A percentile compares a stretch with the other conserved stretches of the same genome.
These are phyloP conservation scores for Limnephilus auricula DNA, from an alignment of 2,888 invertebrate species.

Conservation along the genomic window DNA sequence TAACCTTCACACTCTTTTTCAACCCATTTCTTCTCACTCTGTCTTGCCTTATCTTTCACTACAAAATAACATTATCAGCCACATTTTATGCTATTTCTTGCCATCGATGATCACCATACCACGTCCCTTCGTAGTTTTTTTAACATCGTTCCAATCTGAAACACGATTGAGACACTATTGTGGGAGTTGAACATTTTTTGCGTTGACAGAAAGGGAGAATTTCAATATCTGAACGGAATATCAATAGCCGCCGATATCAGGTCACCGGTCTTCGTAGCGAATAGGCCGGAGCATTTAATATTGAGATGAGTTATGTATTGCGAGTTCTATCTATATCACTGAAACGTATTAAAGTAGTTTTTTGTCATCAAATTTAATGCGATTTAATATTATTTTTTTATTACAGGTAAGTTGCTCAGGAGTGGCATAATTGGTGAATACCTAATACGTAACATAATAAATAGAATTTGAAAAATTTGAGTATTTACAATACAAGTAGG, in stretches of 20 bases:
- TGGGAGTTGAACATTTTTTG: constrained; percentile 29
- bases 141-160: constrained; percentile 18
- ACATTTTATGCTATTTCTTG: not conserved
- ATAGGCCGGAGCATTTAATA: not conserved
- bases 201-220: constrained; percentile 38
- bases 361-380: too few relatives aligned
- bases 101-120: not conserved
- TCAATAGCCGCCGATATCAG: constrained; percentile 8
- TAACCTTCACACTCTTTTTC: too few relatives aligned
- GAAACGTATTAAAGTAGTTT: not conserved
- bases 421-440: too few relatives aligned
- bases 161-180: constrained; percentile 41
- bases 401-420: too few relatives aligned
- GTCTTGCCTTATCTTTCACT: too few relatives aligned
- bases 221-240: constrained; percentile 42
- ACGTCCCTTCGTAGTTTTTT: not conserved
- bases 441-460: too few relatives aligned
- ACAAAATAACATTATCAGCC: too few relatives aligned
- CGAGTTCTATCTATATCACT: not conserved
- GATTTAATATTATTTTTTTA: too few relatives aligned
- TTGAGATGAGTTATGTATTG: not conserved
- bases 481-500: too few relatives aligned
- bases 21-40: too few relatives aligned
- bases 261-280: not conserved
- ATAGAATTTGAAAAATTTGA: too few relatives aligned